Conservation (phyloP, 2,113 vertebrate species). For the Ibidorhyncha struthersii region DNA sequence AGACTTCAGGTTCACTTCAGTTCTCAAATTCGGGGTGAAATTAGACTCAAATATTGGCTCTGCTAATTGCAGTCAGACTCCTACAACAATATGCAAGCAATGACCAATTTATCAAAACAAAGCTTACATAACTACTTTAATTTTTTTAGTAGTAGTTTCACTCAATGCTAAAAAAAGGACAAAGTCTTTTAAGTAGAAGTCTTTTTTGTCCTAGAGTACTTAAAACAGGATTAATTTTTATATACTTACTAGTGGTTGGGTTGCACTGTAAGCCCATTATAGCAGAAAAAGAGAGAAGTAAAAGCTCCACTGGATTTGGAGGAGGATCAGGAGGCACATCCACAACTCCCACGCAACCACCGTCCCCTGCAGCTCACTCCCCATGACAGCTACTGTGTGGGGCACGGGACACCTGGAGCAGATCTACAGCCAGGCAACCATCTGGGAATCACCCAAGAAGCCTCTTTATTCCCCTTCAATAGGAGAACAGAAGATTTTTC, state of each 20-base stretch:
- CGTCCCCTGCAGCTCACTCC: background rate
- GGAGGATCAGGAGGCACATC: background rate
- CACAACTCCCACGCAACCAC: background rate
- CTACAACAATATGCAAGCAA: background rate
- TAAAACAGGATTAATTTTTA: background rate
- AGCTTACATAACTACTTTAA: background rate
- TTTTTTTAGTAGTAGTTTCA: background rate
- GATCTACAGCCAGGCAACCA: accelerated
- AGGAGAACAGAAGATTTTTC: background rate
- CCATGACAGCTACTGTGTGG: background rate
- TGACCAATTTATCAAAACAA: background rate
- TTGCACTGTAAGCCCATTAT: background rate
- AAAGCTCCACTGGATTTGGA: background rate
- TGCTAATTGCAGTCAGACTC: background rate
- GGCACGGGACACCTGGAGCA: background rate
- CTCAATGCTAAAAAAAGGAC: background rate
- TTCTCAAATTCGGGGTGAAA: background rate
- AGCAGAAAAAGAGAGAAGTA: background rate
- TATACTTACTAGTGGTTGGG: background rate
- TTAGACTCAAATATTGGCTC: background rate
- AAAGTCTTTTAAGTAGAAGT: background rate
- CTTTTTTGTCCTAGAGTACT: background rate
- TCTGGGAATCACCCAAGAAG: background rate
- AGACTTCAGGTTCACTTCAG: background rate
- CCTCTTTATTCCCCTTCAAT: background rate